A percentile compares a stretch with the other conserved stretches of the same genome.
Conservation (phyloP, 2,797 vertebrate genomes). For the Tadarida brasiliensis region DNA sequence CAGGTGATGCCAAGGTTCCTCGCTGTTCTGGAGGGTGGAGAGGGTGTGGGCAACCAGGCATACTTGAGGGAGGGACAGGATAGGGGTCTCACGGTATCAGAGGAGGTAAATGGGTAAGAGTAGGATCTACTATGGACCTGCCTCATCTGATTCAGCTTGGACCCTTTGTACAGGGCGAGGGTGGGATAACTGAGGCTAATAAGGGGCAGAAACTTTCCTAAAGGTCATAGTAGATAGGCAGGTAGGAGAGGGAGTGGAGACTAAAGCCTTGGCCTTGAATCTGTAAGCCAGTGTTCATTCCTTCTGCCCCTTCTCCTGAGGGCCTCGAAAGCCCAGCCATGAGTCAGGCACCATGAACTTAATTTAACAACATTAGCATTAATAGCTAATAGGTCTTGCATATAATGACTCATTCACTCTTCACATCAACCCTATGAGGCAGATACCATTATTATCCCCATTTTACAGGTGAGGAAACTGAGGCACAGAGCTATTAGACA, state of each 20-base stretch:
- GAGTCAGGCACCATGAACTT: not conserved
- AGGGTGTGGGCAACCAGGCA: not conserved
- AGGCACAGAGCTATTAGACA: slow-evolving; percentile 23
- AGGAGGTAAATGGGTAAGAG: not conserved
- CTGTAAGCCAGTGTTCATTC: not conserved
- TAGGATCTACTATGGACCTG: not conserved
- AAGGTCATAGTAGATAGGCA: not conserved
- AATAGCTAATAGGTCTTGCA: not conserved
- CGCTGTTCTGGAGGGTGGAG: not conserved
- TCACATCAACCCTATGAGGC: not conserved
- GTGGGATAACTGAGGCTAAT: not conserved
- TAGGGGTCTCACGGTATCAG: not conserved
- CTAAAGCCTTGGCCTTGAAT: not conserved
- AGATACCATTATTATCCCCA: not conserved
- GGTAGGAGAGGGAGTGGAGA: not conserved
- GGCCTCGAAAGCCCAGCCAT: not conserved
- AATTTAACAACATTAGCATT: not conserved
- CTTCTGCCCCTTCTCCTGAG: slow-evolving; percentile 10
- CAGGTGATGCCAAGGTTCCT: not conserved
- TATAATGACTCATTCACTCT: not conserved
- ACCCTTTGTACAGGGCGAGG: not conserved
- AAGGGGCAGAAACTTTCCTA: not conserved
- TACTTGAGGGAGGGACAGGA: not conserved
- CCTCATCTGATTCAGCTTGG: not conserved
- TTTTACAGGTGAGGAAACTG: slow-evolving; percentile 56